Conservation (phyloP, 2,113 vertebrate species). For the Calidris pugnax region DNA sequence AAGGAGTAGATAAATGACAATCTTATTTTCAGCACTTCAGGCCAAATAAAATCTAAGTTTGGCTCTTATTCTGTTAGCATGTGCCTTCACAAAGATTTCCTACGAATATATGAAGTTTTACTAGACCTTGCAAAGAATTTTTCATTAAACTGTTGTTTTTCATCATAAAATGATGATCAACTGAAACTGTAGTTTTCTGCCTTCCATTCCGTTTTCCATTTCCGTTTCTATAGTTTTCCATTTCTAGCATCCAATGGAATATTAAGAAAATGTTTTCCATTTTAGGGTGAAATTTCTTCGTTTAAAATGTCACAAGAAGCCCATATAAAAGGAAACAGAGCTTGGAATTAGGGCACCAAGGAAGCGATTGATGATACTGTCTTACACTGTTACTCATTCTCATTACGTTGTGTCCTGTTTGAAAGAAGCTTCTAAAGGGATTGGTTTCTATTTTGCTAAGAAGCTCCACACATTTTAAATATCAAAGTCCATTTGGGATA, state of each 20-base stretch:
- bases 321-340: neutral
- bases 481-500: neutral
- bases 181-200: neutral
- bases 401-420: neutral
- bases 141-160: neutral
- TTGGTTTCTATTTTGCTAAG: neutral
- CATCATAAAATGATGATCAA: neutral
- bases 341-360: neutral
- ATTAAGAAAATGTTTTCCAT: neutral
- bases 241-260: neutral
- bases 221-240: no score
- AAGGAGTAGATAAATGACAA: neutral
- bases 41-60: neutral
- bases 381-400: neutral
- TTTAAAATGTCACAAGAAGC: neutral
- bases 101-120: neutral
- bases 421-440: neutral
- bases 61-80: neutral
- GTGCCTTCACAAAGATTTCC: neutral
- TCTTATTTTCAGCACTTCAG: neutral
- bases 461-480: neutral
- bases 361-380: neutral
- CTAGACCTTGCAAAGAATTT: neutral
- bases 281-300: neutral
- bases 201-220: no score